These are phyloP conservation scores for Scartelaos histophorus DNA, from an alignment of 2,113 vertebrate species.

Conservation along the genomic window DNA sequence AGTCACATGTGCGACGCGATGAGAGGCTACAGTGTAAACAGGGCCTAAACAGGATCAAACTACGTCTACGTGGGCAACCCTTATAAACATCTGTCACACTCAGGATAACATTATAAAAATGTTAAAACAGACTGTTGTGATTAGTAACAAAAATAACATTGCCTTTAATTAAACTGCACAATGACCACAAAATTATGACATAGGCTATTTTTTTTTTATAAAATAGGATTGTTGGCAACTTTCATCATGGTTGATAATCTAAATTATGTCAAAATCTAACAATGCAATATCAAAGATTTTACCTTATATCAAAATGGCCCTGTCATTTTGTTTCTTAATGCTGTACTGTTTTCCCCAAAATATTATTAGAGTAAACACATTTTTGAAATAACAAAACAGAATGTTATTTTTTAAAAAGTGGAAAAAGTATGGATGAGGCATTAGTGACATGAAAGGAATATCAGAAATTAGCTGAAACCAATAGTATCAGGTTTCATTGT, in stretches of 20 bases:
- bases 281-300: too few species aligned
- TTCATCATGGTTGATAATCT: too few species aligned
- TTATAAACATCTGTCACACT: slow-evolving; percentile 59
- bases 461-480: slow-evolving; percentile 86
- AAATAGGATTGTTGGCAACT: too few species aligned
- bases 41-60: slow-evolving; percentile 37
- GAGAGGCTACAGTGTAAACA: slow-evolving; percentile 58
- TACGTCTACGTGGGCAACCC: background rate
- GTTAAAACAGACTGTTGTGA: background rate
- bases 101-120: background rate
- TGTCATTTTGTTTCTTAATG: too few species aligned
- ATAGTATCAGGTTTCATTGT: slow-evolving; percentile 71
- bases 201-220: too few species aligned
- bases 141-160: background rate
- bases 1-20: slow-evolving; percentile 63
- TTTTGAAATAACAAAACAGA: background rate
- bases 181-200: background rate
- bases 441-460: slow-evolving; percentile 71
- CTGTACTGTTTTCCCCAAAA: too few species aligned
- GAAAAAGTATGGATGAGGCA: slow-evolving; percentile 84
- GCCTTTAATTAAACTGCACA: background rate
- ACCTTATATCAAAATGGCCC: too few species aligned
- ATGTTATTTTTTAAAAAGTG: too few species aligned
- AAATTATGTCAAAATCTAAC: too few species aligned
- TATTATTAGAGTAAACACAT: too few species aligned